A percentile compares a stretch with the other conserved stretches of the same genome.
Evolutionary conservation across 2,888 invertebrate genomes (phyloP).

Genomic region (Limnephilus rhombicus): DNA sequence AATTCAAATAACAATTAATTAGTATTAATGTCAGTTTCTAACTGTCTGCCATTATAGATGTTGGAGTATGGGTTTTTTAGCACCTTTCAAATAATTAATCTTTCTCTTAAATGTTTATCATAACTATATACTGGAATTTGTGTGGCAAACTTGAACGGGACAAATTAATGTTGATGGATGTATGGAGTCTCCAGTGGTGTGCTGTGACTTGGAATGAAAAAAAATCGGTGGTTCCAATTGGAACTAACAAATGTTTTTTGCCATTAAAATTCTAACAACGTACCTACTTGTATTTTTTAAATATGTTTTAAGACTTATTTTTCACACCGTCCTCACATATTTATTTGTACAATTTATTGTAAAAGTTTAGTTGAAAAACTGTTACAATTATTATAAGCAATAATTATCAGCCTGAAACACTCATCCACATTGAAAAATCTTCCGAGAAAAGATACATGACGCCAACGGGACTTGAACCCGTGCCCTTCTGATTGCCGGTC

Average conservation of each 20-base stretch:
- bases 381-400: no score
- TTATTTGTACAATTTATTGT: neutral
- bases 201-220: neutral
- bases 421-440: no score
- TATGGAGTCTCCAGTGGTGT: neutral
- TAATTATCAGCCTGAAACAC: no score
- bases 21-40: neutral
- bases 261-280: neutral
- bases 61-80: neutral
- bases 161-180: slow-evolving; percentile 1
- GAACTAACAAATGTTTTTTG: neutral
- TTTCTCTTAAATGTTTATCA: neutral
- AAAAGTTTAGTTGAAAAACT: no score
- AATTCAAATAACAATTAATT: neutral
- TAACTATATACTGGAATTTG: neutral
- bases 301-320: neutral
- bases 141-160: neutral
- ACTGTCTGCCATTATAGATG: neutral
- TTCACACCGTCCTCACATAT: neutral
- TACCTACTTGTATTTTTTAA: neutral
- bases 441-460: no score
- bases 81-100: neutral
- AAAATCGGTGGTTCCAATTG: neutral
- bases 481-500: no score
- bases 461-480: no score